These are phyloP conservation scores for Poicephalus gulielmi DNA, from an alignment of 2,113 vertebrate genomes.

Conservation along the genomic window DNA sequence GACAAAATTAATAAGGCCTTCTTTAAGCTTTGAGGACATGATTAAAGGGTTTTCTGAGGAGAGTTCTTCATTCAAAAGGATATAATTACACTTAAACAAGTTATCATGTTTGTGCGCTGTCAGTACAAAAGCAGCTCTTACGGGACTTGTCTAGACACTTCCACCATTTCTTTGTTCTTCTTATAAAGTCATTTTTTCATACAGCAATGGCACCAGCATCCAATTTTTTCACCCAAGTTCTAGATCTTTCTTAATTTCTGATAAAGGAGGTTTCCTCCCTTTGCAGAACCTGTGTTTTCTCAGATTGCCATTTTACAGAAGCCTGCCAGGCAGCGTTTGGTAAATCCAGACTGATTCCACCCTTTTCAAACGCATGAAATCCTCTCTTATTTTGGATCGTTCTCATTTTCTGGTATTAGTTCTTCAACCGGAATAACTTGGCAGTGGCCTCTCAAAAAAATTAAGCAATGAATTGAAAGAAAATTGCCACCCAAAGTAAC, in stretches of 20 bases:
- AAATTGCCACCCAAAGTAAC: background rate
- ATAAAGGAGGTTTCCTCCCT: background rate
- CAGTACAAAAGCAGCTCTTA: background rate
- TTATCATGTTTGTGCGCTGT: background rate
- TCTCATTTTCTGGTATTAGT: background rate
- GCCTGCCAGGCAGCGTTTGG: background rate
- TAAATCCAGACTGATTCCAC: background rate
- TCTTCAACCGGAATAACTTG: background rate
- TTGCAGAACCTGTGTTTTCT: background rate
- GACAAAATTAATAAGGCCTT: background rate
- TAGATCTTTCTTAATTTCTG: background rate
- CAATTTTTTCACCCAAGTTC: background rate
- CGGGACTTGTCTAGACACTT: background rate
- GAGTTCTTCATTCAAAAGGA: background rate
- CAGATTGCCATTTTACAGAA: background rate
- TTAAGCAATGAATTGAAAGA: background rate
- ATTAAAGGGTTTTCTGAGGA: slow-evolving; percentile 11
- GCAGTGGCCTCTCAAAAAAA: background rate
- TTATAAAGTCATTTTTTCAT: background rate
- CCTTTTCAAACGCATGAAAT: background rate
- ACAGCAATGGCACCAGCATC: background rate
- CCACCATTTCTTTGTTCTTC: slow-evolving; percentile 24
- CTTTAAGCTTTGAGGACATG: background rate
- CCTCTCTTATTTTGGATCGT: background rate
- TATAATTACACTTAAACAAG: slow-evolving; percentile 14